Base-by-base conservation (phyloP, 2,888 invertebrate species). In the Drosophila basisetae region DNA sequence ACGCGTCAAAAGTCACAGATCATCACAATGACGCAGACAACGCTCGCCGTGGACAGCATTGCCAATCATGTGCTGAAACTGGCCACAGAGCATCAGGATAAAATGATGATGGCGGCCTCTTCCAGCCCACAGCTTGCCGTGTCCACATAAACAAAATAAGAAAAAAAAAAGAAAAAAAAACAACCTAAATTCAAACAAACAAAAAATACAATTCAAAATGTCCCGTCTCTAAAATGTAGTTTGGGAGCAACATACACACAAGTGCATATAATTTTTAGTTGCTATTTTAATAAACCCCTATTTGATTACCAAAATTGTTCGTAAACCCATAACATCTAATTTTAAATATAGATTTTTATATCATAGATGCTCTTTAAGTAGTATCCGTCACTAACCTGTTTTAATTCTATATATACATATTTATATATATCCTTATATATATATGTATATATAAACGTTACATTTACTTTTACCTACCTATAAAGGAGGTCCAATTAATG, bases 21-120 rank as follows among this genome's bases (percentile, higher is more conserved):
- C 18, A 91, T 93, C 33, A 91, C 90, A 41, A 58, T 93, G 39
- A 83, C 90, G 2, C 80, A 82, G 7, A 68, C 82, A 11, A 83
- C 83, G 1, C 80, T 93, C 6, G 85, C 77, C 10, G 89, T 93
- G 2, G 91, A 93, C 66, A 85, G 91, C 54, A 90, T 92, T 68
- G 80, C 92, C 35, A 93, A 91, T 77, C 90, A 92, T 75, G 73
- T 92, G 30, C 69, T 92, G 11, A 91, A 92, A 68, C 63, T 92
- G 78, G 92, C 92, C 39, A 82, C 91, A 13, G 68, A 78, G 25
- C 82, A 86, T n/a, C 83, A 74, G 28, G 52, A 71, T 4, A 54
- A 28, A 28, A 35, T 69, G 37, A 30, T 50, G 39, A 31, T 49
- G 52, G 18, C 43, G 7, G 18, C 37, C 10, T n/a, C 68, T 31